Conservation (phyloP, 2,888 invertebrate genomes). For the Choreutis nemorana region DNA sequence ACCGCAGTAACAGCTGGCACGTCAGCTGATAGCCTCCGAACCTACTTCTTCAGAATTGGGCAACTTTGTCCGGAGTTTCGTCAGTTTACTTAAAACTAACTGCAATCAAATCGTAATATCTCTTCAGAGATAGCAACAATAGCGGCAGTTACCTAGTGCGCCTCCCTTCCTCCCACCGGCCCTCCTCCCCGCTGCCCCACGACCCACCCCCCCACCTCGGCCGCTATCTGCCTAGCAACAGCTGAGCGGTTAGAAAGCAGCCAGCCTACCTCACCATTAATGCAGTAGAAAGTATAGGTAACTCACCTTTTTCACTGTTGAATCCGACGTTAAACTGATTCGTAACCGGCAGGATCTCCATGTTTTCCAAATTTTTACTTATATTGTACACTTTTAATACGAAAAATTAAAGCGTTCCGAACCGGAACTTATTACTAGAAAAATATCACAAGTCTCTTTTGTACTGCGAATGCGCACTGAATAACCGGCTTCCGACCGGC, state of each 20-base stretch:
- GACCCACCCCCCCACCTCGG: no score
- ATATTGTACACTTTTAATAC: conserved; percentile 63
- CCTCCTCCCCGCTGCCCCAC: conserved; percentile 7
- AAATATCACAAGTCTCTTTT: conserved; percentile 67
- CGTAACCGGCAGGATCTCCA: conserved; percentile 83
- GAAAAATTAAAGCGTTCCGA: conserved; percentile 49
- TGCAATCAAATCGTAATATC: no score
- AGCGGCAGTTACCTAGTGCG: no score
- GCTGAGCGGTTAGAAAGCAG: conserved; percentile 51
- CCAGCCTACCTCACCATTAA: conserved; percentile 22
- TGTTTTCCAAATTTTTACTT: conserved; percentile 69
- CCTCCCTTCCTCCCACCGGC: conserved; percentile 11
- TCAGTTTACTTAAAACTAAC: no score
- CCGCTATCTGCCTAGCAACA: conserved; percentile 60
- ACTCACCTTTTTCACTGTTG: conserved; percentile 78
- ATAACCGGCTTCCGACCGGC: conserved; percentile 44
- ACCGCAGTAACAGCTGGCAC: conserved; percentile 42
- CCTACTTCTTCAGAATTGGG: conserved; percentile 7
- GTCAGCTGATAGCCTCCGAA: conserved; percentile 45
- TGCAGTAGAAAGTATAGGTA: conserved; percentile 55
- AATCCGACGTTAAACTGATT: conserved; percentile 80
- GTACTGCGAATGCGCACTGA: conserved; percentile 60
- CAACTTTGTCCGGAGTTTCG: no score
- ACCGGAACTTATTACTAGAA: conserved; percentile 56
- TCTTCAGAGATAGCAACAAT: no score